Evolutionary conservation across 2,113 vertebrate species (phyloP), one percentile per base, ranked within the genome.

Genomic region (Crocuta crocuta): DNA sequence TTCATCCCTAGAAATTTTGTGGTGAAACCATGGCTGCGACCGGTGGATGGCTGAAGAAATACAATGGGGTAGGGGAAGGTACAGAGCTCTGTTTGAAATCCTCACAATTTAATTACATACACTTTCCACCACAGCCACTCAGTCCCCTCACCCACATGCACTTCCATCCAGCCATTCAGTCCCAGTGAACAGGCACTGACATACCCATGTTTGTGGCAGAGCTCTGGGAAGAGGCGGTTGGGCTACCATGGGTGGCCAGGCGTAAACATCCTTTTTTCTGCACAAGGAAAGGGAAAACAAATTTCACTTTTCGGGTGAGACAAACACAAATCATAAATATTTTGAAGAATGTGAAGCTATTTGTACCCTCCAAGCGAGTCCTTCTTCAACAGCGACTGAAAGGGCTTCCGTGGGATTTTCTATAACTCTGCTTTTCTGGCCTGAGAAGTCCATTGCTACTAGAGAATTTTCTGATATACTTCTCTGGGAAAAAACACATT

Each of bases 361-460:
- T 94, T 96, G 98, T 99, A 99, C 99, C 99, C 99, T 99, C 99
- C 99, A 99, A 12, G 99, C 99, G 63, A 99, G 99, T 93, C 99
- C 99, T 98, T 99, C 99, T 98, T 99, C 99, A 84, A 99, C 99
- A 23, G 99, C 99, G 98, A 99, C 99, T 17, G 99, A 99, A 93
- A 99, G 98, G 24, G 98, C 99, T 99, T 99, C 99, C 0, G 99
- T 99, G 31, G 99, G 99, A 98, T 99, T 99, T 98, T 99, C 99
- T 63, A 99, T 99, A 97, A 99, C 99, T 95, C 99, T 99, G 98
- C 99, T 99, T 98, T 99, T 99, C 97, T 99, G 99, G 91, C 99
- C 99, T 68, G 99, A 99, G 98, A 99, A 99, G 98, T 99, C 99
- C 99, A 99, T 99, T 97, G 99, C 99, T 98, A 99, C 99, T 87